Percentiles rank a stretch among this genome's conserved stretches.
Evolutionary conservation across 2,888 invertebrate species (phyloP).

Genomic region (Erebia ligea): DNA sequence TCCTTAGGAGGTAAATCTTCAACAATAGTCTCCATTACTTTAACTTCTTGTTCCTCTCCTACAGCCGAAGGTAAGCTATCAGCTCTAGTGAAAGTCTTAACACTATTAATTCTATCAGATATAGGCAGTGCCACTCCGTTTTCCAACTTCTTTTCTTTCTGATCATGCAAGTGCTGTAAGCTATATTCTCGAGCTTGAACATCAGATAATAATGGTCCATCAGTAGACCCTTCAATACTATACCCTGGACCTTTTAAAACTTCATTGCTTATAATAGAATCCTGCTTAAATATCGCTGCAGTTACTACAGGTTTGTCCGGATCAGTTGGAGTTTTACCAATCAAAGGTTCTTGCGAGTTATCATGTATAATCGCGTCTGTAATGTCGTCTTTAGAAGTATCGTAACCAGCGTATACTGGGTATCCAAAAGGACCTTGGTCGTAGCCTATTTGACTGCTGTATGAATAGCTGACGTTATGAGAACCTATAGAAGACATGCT

Average conservation of each 20-base stretch:
- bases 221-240: slow-evolving; percentile 78
- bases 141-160: slow-evolving; percentile 66
- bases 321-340: slow-evolving; percentile 75
- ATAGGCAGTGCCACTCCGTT: slow-evolving; percentile 69
- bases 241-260: slow-evolving; percentile 73
- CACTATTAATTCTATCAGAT: slow-evolving; percentile 63
- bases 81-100: slow-evolving; percentile 67
- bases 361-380: slow-evolving; percentile 67
- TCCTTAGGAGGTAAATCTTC: slow-evolving; percentile 72
- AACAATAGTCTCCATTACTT: slow-evolving; percentile 63
- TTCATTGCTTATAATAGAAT: slow-evolving; percentile 78
- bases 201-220: slow-evolving; percentile 78
- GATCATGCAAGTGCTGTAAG: slow-evolving; percentile 71
- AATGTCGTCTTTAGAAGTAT: slow-evolving; percentile 67
- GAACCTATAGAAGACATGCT: slow-evolving; percentile 88
- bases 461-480: slow-evolving; percentile 89
- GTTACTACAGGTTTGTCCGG: slow-evolving; percentile 87
- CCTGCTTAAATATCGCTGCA: slow-evolving; percentile 87
- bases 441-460: slow-evolving; percentile 91
- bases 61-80: slow-evolving; percentile 82
- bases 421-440: slow-evolving; percentile 89
- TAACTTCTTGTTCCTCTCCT: slow-evolving; percentile 68
- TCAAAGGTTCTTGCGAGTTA: slow-evolving; percentile 76
- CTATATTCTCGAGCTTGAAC: slow-evolving; percentile 76
- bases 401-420: slow-evolving; percentile 84